Percentiles rank a stretch among this genome's conserved stretches.
Conservation (phyloP, 2,797 vertebrate genomes). For the Pantherophis alleghaniensis region DNA sequence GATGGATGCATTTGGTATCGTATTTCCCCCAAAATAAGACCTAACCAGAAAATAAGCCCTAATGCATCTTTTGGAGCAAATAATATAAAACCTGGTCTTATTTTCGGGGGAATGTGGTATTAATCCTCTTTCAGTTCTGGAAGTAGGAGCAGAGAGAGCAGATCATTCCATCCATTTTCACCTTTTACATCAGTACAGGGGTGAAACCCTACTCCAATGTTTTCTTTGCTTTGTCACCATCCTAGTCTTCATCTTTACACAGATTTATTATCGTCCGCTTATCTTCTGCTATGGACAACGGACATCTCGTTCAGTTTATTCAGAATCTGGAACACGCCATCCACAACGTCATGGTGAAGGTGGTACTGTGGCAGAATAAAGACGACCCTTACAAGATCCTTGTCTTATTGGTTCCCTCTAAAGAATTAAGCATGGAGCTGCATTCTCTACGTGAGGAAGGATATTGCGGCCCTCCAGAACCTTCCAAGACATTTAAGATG, state of each 20-base stretch:
- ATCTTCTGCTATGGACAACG: conserved; percentile 68
- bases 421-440: conserved; percentile 75
- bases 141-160: too few relatives aligned
- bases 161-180: too few relatives aligned
- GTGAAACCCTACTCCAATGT: neutral
- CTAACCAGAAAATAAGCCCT: too few relatives aligned
- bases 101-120: too few relatives aligned
- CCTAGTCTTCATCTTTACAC: conserved; percentile 9
- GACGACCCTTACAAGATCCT: conserved; percentile 71
- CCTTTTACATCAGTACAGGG: too few relatives aligned
- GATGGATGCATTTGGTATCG: too few relatives aligned
- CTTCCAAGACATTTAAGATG: conserved; percentile 75
- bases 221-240: neutral
- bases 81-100: too few relatives aligned
- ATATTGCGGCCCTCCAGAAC: conserved; percentile 72
- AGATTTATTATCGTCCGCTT: conserved; percentile 82
- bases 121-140: too few relatives aligned
- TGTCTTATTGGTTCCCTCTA: conserved; percentile 74
- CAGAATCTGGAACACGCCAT: conserved; percentile 77
- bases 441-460: conserved; percentile 71
- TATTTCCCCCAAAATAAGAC: too few relatives aligned
- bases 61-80: too few relatives aligned
- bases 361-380: conserved; percentile 70
- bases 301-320: conserved; percentile 71
- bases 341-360: conserved; percentile 67